Evolutionary conservation across 2,113 vertebrate genomes (phyloP), one percentile per base, ranked within the genome.

Genomic region (Petaurus breviceps): DNA sequence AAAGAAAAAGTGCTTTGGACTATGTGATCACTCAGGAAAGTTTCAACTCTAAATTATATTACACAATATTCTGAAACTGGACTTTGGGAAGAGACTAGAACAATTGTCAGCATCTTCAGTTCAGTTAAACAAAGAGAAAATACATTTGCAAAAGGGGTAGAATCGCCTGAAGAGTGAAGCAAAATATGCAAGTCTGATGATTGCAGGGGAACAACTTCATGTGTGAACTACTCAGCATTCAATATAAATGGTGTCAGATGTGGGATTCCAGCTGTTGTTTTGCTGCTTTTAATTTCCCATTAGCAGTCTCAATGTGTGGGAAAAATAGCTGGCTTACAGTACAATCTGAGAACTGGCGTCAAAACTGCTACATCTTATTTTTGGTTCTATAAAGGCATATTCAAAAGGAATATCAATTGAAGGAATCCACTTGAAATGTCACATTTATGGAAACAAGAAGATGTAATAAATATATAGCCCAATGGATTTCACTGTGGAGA

Each of bases 271-370:
- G 96, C 98, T 98, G 95, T 94, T 95, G 92, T 95, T 97, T 97
- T 97, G 97, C 96, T 96, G 94, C 95, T 90, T 97, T 97, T 98
- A 96, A 98, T 98, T 98, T 98, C 97, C 96, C 97, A 97, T 96
- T 97, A 97, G 96, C 94, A 93, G 92, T 92, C 19, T 96, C 96
- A 51, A 47, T 96, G 95, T 96, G 96, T 98, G 96, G 96, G 94
- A 97, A 97, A 97, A 92, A 94, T 97, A 95, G 96, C 95, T 0
- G 37, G 96, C 77, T 96, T 96, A 96, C 94, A 93, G 97, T 96
- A 97, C 91, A 43, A 84, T 84, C n/a, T 84, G 57, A 95, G 92
- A 96, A 77, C 54, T 57, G 89, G 92, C 95, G 92, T 97, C 47
- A 0, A 23, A 92, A 92, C 26, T 97, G 94, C 94, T 96, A 95